Base-by-base conservation (phyloP, 2,113 vertebrate genomes). In the Irena cyanogastra region DNA sequence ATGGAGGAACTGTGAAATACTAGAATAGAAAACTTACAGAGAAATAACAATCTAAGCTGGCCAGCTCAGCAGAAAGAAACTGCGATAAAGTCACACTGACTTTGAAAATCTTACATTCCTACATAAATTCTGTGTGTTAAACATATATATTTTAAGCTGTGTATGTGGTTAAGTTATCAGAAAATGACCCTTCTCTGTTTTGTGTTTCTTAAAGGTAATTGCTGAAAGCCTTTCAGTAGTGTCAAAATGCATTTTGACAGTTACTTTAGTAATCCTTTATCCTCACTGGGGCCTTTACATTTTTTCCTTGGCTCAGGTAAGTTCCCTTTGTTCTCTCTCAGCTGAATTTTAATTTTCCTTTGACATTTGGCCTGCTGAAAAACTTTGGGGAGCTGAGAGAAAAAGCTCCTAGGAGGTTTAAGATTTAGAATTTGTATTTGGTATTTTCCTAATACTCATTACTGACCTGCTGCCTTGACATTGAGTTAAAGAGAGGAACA, bases 181-280 rank as follows among this genome's bases (percentile, higher is more conserved):
- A 45, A 82, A 71, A 94, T n/a, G 83, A 95, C 42, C 12, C 17
- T 74, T 60, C 56, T 68, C 8, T 79, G 0, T 96, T 64, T 76
- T 69, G 24, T 61, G 26, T 74, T 94, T 54, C 91, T 81, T 96
- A 37, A 92, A 99, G 98, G 98, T 99, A 41, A 86, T 99, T 49
- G 98, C 99, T 35, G 99, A 99, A 97, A 99, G 99, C 95, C 95
- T 99, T 71, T 98, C 99, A 1, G 97, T 99, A 71, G 94, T 99
- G 56, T 98, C 98, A 44, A 99, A 98, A 98, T 99, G 99, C 78
- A 13, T 98, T 60, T 86, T 99, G 53, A 99, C 98, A 0, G 98
- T 99, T 84, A 83, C 97, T 81, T 97, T 99, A 80, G 98, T 99
- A 79, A 93, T 98, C 18, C 97, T 98, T 68, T 96, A 96, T 60